These are phyloP conservation scores for Bombus superbus DNA, from an alignment of 1,140 invertebrate genomes.

Conservation along the genomic window DNA sequence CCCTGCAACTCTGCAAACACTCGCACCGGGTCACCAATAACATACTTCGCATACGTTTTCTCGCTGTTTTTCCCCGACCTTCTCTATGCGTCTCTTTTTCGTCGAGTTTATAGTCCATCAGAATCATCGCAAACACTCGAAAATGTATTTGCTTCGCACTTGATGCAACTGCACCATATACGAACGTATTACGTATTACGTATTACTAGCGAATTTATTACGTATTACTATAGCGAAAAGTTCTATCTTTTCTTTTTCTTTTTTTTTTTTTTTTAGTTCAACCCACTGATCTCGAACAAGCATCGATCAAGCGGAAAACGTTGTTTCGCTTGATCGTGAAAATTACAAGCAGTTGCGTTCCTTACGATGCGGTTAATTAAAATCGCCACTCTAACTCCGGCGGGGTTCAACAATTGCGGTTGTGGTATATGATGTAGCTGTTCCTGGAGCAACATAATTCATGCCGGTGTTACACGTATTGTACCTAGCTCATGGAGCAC, in stretches of 20 bases:
- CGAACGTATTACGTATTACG: neutral
- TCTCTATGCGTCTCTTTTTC: neutral
- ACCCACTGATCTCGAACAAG: neutral
- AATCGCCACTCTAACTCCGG: neutral
- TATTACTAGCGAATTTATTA: neutral
- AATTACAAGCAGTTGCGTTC: neutral
- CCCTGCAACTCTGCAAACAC: neutral
- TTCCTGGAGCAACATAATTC: conserved; percentile 5
- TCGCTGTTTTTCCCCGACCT: neutral
- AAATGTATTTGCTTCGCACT: conserved; percentile 10
- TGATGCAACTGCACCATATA: neutral
- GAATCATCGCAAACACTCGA: neutral
- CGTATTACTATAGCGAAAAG: neutral
- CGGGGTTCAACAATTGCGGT: conserved; percentile 19
- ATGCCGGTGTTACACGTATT: neutral
- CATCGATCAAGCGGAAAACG: neutral
- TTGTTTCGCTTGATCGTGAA: neutral
- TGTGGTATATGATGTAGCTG: conserved; percentile 19
- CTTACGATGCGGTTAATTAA: conserved; percentile 26
- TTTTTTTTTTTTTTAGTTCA: neutral
- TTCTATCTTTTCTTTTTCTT: neutral
- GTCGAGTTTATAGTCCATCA: neutral
- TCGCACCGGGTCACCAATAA: neutral
- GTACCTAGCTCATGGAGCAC: neutral
- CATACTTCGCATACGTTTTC: neutral